These are phyloP conservation scores for Schizopygopsis pylzovi DNA, from an alignment of 2,797 vertebrate species.

Conservation along the genomic window DNA sequence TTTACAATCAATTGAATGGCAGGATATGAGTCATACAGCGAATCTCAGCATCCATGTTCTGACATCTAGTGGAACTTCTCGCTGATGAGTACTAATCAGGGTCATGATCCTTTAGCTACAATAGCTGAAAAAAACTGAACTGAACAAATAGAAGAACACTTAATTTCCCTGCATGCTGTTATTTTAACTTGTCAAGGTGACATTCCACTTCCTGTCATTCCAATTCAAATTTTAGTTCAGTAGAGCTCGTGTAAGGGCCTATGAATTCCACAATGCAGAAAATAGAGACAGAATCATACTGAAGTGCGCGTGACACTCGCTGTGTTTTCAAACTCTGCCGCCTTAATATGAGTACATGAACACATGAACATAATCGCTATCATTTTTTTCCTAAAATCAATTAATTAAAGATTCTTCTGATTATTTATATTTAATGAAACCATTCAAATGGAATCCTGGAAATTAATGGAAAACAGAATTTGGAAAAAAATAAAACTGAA, in stretches of 20 bases:
- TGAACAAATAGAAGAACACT: too few species aligned
- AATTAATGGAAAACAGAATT: not conserved
- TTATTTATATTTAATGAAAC: not conserved
- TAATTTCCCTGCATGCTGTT: too few species aligned
- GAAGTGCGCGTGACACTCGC: too few species aligned
- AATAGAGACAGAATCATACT: too few species aligned
- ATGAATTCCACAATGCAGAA: too few species aligned
- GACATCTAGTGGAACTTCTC: not conserved
- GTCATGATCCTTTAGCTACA: not conserved
- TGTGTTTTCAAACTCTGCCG: not conserved
- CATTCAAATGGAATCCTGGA: not conserved
- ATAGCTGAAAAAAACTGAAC: too few species aligned
- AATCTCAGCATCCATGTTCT: conserved; percentile 5
- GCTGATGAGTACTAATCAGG: not conserved
- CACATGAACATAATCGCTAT: too few species aligned
- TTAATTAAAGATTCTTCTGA: not conserved
- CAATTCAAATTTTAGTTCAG: not conserved
- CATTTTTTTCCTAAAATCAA: not conserved
- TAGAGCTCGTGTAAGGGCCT: not conserved
- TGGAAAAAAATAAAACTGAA: not conserved
- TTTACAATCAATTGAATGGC: not conserved
- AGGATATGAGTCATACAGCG: not conserved
- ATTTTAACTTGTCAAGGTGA: too few species aligned
- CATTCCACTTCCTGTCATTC: not conserved
- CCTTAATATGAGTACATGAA: not conserved